A percentile compares a stretch with the other conserved stretches of the same genome.
Conservation (phyloP, 2,888 invertebrate species). For the Eupelmus urozonus region DNA sequence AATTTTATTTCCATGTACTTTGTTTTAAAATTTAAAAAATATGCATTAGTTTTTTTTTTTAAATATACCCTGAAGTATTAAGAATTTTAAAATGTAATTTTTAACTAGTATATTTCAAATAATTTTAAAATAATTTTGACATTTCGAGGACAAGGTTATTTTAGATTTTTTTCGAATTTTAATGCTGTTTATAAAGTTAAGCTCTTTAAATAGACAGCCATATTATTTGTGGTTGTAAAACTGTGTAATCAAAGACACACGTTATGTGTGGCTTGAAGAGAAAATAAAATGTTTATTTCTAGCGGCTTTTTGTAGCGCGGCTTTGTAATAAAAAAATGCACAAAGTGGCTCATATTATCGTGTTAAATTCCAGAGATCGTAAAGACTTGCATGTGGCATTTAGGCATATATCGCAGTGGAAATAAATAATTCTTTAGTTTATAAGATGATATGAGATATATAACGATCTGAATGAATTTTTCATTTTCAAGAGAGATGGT, state of each 20-base stretch:
- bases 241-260: constrained; percentile 38
- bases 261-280: constrained; percentile 19
- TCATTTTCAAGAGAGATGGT: background rate
- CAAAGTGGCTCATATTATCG: constrained; percentile 1
- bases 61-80: background rate
- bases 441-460: constrained; percentile 15
- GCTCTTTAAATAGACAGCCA: constrained; percentile 11
- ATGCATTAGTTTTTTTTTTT: background rate
- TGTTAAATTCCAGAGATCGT: constrained; percentile 19
- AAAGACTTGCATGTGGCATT: background rate
- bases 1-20: too few species aligned
- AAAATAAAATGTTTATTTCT: constrained; percentile 23
- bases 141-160: background rate
- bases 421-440: constrained; percentile 29
- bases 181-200: background rate
- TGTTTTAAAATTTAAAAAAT: background rate
- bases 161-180: constrained; percentile 14
- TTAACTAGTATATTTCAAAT: background rate
- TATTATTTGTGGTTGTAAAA: constrained; percentile 36
- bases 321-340: constrained; percentile 49
- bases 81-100: background rate
- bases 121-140: background rate
- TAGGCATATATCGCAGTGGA: constrained; percentile 3
- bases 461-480: constrained; percentile 15
- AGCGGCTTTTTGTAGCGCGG: constrained; percentile 21